These are phyloP conservation scores for Spisula subtruncata DNA, from an alignment of 2,888 invertebrate genomes.

Conservation along the genomic window DNA sequence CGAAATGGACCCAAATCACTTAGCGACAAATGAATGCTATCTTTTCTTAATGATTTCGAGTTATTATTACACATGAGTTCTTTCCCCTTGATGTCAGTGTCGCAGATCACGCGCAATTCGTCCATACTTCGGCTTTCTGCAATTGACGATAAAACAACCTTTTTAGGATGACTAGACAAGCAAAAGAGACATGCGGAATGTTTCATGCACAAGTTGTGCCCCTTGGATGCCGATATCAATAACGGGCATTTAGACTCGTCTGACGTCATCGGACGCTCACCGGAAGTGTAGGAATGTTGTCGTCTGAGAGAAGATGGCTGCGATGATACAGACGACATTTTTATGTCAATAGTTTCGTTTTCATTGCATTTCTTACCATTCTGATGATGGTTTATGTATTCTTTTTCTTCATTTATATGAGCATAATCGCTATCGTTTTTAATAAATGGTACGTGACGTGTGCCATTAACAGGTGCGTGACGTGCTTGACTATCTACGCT, in stretches of 20 bases:
- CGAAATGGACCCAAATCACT: conserved; percentile 24
- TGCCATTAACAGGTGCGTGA: neutral
- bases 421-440: conserved; percentile 44
- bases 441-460: conserved; percentile 25
- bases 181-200: conserved; percentile 63
- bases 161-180: conserved; percentile 55
- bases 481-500: neutral
- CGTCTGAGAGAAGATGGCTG: neutral
- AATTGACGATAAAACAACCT: conserved; percentile 32
- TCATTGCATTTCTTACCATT: conserved; percentile 15
- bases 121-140: conserved; percentile 45
- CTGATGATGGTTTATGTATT: neutral
- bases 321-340: neutral
- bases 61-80: neutral
- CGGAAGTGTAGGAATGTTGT: neutral
- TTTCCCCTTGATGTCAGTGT: neutral
- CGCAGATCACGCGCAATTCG: conserved; percentile 10
- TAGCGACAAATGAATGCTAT: conserved; percentile 45
- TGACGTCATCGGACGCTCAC: neutral
- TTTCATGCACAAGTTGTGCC: conserved; percentile 33
- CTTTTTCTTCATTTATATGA: conserved; percentile 31
- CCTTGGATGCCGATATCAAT: conserved; percentile 19
- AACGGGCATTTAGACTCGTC: conserved; percentile 23
- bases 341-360: neutral
- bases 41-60: neutral